A percentile compares a stretch with the other conserved stretches of the same genome.
These are phyloP conservation scores for Chloroceryle inda DNA, from an alignment of 2,797 vertebrate genomes.

Conservation along the genomic window DNA sequence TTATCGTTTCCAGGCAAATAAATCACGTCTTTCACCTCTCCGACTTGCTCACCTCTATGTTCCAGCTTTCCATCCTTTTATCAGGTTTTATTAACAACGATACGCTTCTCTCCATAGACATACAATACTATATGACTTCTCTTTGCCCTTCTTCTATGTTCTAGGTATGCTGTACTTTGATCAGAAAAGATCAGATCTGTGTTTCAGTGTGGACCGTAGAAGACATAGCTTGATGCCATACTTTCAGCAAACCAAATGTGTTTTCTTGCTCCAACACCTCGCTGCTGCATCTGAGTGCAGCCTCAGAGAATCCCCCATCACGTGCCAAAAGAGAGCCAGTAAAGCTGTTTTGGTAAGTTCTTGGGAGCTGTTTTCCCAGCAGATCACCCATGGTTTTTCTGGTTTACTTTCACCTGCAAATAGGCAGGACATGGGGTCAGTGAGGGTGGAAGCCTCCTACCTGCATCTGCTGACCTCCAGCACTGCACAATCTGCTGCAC, in stretches of 20 bases:
- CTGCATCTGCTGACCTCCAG: neutral
- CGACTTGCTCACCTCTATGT: neutral
- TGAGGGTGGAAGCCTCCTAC: neutral
- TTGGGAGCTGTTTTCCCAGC: neutral
- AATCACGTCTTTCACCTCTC: neutral
- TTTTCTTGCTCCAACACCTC: neutral
- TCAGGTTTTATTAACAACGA: neutral
- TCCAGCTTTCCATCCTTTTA: neutral
- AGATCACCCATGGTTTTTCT: neutral
- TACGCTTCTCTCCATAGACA: accelerated
- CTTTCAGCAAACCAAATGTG: accelerated
- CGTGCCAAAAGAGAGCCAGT: neutral
- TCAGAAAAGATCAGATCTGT: neutral
- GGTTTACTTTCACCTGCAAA: neutral
- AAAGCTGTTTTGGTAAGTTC: neutral
- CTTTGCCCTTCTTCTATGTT: neutral
- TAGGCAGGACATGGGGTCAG: neutral
- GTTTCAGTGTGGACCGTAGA: neutral
- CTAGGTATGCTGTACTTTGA: neutral
- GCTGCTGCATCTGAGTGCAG: neutral
- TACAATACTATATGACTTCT: neutral
- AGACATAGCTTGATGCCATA: neutral
- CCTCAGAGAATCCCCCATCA: neutral
- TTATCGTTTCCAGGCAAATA: slow-evolving; percentile 1
- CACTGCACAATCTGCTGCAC: neutral